Evolutionary conservation across 1,140 invertebrate genomes (phyloP).

Genomic region (Hyphantria cunea): DNA sequence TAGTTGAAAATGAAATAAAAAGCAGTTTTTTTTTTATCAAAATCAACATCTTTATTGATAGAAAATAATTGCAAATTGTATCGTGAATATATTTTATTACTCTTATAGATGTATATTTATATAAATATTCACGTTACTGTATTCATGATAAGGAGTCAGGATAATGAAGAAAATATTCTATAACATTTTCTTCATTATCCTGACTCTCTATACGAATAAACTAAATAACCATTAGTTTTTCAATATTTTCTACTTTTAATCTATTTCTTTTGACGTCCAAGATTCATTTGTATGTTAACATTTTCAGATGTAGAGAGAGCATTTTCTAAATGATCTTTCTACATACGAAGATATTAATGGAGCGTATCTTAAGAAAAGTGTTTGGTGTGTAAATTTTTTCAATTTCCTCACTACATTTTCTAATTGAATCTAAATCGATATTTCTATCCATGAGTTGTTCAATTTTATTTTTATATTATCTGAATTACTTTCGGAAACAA

Average conservation of each 20-base stretch:
- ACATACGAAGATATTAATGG: conserved; percentile 1
- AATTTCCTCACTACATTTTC: neutral
- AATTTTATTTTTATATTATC: conserved; percentile 12
- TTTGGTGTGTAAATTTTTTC: neutral
- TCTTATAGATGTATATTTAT: no score
- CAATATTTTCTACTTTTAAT: neutral
- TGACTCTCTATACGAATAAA: no score
- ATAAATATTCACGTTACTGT: no score
- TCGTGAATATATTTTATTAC: no score
- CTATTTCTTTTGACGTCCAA: neutral
- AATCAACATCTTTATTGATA: no score
- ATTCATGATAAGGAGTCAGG: no score
- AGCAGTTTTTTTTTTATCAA: no score
- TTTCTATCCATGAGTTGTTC: conserved; percentile 5
- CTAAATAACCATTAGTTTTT: neutral
- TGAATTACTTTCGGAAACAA: neutral
- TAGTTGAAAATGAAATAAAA: no score
- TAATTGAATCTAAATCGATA: conserved; percentile 4
- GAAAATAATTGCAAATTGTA: no score
- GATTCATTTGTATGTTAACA: neutral
- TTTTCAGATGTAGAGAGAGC: no score
- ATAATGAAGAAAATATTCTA: no score
- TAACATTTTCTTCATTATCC: no score
- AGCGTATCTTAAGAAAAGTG: neutral
- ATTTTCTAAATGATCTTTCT: conserved; percentile 3